A percentile compares a stretch with the other conserved stretches of the same genome.
Conservation (phyloP, 2,888 invertebrate species). For the Neoaliturus tenellus region DNA sequence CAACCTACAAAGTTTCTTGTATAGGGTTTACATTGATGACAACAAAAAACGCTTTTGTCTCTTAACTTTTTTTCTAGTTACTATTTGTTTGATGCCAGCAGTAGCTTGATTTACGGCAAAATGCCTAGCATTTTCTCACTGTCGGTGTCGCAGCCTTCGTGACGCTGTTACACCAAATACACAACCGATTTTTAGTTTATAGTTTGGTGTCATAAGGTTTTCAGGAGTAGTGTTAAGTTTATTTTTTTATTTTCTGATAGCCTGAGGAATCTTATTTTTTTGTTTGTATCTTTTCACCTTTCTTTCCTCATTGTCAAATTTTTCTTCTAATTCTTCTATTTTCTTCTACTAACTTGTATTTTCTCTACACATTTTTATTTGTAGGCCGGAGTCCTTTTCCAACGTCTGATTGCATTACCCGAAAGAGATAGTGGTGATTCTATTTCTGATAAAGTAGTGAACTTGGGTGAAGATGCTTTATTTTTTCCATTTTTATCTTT, state of each 20-base stretch:
- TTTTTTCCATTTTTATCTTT: too few species aligned
- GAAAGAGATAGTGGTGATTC: too few species aligned
- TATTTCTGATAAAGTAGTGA: too few species aligned
- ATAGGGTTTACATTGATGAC: conserved; percentile 11
- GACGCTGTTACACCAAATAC: neutral
- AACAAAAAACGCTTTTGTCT: conserved; percentile 37
- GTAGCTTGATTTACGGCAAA: conserved; percentile 10
- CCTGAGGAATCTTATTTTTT: too few species aligned
- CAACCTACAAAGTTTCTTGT: neutral
- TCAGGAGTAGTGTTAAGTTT: conserved; percentile 13
- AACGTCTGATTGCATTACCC: too few species aligned
- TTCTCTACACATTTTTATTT: conserved; percentile 41
- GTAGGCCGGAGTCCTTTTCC: too few species aligned
- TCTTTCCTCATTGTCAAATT: too few species aligned
- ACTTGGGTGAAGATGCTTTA: too few species aligned
- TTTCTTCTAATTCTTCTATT: too few species aligned
- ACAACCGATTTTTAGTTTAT: conserved; percentile 16
- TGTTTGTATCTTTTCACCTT: too few species aligned
- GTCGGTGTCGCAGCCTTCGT: neutral
- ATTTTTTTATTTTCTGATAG: conserved; percentile 6
- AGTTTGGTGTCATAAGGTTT: conserved; percentile 30
- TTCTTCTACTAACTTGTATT: too few species aligned
- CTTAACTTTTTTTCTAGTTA: conserved; percentile 13
- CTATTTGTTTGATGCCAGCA: conserved; percentile 44
- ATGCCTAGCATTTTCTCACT: neutral